Conservation (phyloP, 2,113 vertebrate genomes). For the Pelmatolapia mariae region DNA sequence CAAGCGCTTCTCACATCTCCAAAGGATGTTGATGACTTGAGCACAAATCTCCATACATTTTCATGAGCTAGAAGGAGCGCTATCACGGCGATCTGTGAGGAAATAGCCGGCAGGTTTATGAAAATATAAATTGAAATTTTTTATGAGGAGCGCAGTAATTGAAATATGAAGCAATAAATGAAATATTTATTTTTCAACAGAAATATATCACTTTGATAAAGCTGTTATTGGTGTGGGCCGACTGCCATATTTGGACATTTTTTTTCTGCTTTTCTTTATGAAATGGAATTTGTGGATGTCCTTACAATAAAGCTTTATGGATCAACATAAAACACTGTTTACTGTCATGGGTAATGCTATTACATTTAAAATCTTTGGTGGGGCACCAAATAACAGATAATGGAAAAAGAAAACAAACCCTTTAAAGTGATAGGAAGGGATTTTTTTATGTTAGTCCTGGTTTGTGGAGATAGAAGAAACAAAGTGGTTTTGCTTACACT, state of each 20-base stretch:
- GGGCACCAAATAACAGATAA: not conserved
- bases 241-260: not conserved
- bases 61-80: slow-evolving; percentile 41
- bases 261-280: not conserved
- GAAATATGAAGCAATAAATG: slow-evolving; percentile 50
- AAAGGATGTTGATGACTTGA: slow-evolving; percentile 66
- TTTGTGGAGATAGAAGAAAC: not conserved
- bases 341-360: not conserved
- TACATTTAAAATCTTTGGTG: not conserved
- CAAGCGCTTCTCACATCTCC: slow-evolving; percentile 47
- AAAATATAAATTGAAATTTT: slow-evolving; percentile 63
- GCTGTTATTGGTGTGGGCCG: slow-evolving; percentile 12
- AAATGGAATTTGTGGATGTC: not conserved
- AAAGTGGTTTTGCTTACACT: not conserved
- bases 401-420: not conserved
- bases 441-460: not conserved
- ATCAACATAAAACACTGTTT: slow-evolving; percentile 11
- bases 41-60: slow-evolving; percentile 72
- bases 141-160: slow-evolving; percentile 25
- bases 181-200: slow-evolving; percentile 25
- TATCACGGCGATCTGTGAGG: slow-evolving; percentile 57
- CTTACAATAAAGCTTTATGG: slow-evolving; percentile 13
- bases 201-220: slow-evolving; percentile 23
- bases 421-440: not conserved
- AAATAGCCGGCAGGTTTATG: slow-evolving; percentile 60